Percentiles rank a stretch among this genome's conserved stretches.
These are phyloP conservation scores for Harpagoxenus sublaevis DNA, from an alignment of 2,888 invertebrate species.

Conservation along the genomic window DNA sequence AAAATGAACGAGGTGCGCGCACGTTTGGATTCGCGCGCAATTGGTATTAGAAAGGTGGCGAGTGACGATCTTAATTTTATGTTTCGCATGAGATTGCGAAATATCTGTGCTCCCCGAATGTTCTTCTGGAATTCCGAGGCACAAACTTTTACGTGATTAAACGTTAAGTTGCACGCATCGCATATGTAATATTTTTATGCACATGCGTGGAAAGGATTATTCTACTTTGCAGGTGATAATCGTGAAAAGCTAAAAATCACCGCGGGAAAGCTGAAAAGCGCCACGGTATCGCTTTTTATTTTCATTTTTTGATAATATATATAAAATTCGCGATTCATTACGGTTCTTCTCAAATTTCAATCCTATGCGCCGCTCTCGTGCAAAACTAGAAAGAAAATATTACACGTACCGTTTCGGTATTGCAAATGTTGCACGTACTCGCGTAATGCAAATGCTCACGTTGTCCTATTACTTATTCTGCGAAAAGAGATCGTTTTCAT, in stretches of 20 bases:
- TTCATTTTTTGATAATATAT: constrained; percentile 3
- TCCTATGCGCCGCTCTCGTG: background rate
- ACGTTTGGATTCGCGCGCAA: background rate
- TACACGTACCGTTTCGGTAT: background rate
- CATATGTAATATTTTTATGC: background rate
- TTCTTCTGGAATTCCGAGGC: background rate
- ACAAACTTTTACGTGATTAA: background rate
- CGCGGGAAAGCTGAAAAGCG: background rate
- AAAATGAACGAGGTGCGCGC: constrained; percentile 13
- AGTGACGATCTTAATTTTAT: background rate
- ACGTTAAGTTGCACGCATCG: background rate
- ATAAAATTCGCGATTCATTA: constrained; percentile 30
- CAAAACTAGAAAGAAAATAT: background rate
- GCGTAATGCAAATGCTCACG: background rate
- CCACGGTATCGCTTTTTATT: background rate
- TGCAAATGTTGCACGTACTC: background rate
- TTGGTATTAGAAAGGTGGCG: background rate
- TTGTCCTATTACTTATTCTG: background rate
- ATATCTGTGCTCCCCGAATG: background rate
- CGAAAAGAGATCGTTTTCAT: background rate
- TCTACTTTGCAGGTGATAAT: background rate
- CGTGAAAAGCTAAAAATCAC: background rate
- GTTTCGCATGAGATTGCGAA: too few species aligned
- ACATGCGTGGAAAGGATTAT: background rate
- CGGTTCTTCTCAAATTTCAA: constrained; percentile 8